phyloP scores from a whole-genome alignment of 2,888 invertebrate genomes.

The Drosophila buzzatii region DNA sequence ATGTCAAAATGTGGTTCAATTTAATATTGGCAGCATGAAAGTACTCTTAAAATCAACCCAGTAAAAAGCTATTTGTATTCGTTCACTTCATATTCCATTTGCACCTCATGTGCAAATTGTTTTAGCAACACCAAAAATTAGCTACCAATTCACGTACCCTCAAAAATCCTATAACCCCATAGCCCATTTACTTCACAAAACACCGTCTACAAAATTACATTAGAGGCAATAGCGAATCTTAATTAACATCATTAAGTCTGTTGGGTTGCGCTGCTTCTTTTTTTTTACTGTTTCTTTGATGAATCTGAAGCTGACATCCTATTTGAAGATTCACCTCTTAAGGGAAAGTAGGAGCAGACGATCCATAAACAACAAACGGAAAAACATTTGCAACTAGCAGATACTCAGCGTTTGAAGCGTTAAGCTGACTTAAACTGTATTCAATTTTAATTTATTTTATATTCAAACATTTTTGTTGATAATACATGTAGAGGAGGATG shows the following conservation, averaged over 20 bases:
- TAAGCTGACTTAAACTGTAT: background rate
- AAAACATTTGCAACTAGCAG: background rate
- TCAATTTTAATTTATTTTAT: background rate
- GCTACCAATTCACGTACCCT: conserved; percentile 31
- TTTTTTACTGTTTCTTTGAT: conserved; percentile 36
- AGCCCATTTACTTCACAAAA: conserved; percentile 23
- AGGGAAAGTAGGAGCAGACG: conserved; percentile 4
- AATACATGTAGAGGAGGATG: too few relatives aligned
- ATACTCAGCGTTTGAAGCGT: background rate
- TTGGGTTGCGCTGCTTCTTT: conserved; percentile 2
- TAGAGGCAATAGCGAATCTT: conserved; percentile 48
- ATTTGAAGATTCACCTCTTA: too few relatives aligned
- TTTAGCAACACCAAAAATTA: conserved; percentile 34
- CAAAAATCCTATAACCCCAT: conserved; percentile 13
- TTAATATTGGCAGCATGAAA: background rate
- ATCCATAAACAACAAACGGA: conserved; percentile 26
- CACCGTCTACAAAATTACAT: conserved; percentile 31
- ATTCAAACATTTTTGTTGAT: too few relatives aligned
- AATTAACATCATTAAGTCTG: conserved; percentile 58
- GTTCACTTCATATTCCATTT: conserved; percentile 25
- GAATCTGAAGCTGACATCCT: conserved; percentile 24
- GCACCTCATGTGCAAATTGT: conserved; percentile 30
- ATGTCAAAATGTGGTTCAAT: background rate
- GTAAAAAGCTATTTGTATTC: conserved; percentile 16
- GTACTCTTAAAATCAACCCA: background rate